These are phyloP conservation scores for Muscicapa adusta DNA, from an alignment of 2,113 vertebrate genomes.

Conservation along the genomic window DNA sequence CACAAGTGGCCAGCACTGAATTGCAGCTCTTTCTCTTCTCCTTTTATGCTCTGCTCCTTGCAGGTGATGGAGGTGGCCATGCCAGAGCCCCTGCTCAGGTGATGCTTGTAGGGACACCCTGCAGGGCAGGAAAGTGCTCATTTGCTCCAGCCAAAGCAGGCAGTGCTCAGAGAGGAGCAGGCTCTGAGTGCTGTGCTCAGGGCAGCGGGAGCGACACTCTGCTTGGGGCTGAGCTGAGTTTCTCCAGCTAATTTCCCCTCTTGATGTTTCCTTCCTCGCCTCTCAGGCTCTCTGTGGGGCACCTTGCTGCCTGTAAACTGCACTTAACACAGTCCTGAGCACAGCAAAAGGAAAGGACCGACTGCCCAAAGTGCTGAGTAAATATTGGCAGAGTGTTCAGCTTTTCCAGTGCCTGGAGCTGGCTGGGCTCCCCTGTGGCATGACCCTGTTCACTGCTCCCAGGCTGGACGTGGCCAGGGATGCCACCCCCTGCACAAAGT, in stretches of 20 bases:
- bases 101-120: not conserved
- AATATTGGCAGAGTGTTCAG: not conserved
- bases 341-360: not conserved
- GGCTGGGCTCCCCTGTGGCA: not conserved
- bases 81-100: rapidly evolving
- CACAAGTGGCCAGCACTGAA: not conserved
- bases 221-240: not conserved
- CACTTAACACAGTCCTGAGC: not conserved
- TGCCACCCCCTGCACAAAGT: not conserved
- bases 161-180: rapidly evolving
- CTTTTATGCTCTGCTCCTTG: not conserved
- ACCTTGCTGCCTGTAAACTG: not conserved
- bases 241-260: not conserved
- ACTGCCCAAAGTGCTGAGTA: not conserved
- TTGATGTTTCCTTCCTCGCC: rapidly evolving
- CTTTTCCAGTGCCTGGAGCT: not conserved
- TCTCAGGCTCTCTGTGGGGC: not conserved
- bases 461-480: rapidly evolving
- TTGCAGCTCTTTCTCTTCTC: not conserved
- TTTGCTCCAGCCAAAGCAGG: not conserved
- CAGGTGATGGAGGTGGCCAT: not conserved
- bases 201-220: not conserved
- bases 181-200: not conserved
- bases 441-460: rapidly evolving
- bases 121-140: not conserved